Base-by-base conservation (phyloP, 2,888 invertebrate species). In the Lasioglossum zephyrum region DNA sequence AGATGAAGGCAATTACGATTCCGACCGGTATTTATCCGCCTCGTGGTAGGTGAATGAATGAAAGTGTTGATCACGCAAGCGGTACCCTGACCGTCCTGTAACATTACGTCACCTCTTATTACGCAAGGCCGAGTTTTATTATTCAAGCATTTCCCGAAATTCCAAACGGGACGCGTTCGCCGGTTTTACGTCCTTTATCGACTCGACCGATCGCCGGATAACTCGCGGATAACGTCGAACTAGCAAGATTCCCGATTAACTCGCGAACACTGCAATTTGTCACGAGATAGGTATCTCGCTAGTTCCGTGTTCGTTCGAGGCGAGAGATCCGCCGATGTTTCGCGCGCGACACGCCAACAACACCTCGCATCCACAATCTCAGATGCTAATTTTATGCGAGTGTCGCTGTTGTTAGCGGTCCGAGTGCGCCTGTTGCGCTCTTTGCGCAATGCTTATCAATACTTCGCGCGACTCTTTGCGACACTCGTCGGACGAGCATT, bases 51-150 rank as follows among this genome's bases (percentile, higher is more conserved):
- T 39, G 57, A 73, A 81, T 89, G 90, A 92, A 92, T 91, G 91
- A 92, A 91, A 92, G 88, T 82, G 22, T 81, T 72, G 84, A 53
- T 91, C 85, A 87, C 82, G 88, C 85, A 89, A 92, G 9, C 63
- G 63, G 39, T 70, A 39, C 75, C 77, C 69, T 47, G 82, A 73
- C 73, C 76, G 75, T 47, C 16, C 22, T 18, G 49, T 83, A 66
- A 31, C 81, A 72, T 92, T 87, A 91, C 79, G 84, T 92, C 92
- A 92, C 13, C 22, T 6, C 72, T 70, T 47, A 74, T 82, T 73
- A 78, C 77, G 73, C 49, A 70, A 39, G 77, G 2, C 22, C 22
- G 13, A 60, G 26, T 60, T 26, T 11, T 36, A 77, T 81, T 78
- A 77, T 76, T 74, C 9, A 0, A 16, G 39, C 63, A 70, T 79